These are phyloP conservation scores for Parambassis ranga DNA, from an alignment of 2,797 vertebrate species.

Conservation along the genomic window DNA sequence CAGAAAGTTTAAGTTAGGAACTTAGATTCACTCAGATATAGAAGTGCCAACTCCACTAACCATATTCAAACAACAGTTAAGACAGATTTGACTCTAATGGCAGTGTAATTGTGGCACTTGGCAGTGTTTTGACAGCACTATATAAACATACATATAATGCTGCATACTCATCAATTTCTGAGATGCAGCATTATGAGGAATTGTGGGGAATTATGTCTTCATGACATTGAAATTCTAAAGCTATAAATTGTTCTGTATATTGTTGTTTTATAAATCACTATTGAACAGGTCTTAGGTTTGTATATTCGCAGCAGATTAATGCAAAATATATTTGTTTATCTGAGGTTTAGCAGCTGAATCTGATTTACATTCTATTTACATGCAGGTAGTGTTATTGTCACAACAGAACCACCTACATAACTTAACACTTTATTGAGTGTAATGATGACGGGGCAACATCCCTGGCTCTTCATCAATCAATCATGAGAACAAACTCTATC, in stretches of 20 bases:
- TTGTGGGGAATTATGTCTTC: neutral
- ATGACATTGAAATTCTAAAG: neutral
- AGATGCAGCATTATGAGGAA: neutral
- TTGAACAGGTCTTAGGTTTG: neutral
- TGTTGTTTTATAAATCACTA: neutral
- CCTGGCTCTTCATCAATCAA: constrained; percentile 1
- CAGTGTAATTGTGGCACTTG: too few relatives aligned
- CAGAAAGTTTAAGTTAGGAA: neutral
- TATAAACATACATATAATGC: too few relatives aligned
- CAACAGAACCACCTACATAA: neutral
- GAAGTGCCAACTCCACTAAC: too few relatives aligned
- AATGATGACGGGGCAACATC: neutral
- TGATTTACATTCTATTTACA: neutral
- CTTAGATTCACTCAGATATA: too few relatives aligned
- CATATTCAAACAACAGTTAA: too few relatives aligned
- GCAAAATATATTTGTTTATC: neutral
- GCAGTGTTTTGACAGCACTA: too few relatives aligned
- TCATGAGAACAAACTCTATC: constrained; percentile 24
- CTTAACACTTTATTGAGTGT: neutral
- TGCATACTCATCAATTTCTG: neutral
- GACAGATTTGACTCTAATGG: too few relatives aligned
- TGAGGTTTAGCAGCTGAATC: neutral
- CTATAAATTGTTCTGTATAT: neutral
- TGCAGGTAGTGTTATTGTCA: neutral
- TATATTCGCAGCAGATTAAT: neutral